phyloP scores from a whole-genome alignment of 2,797 vertebrate species.

The Rhadinocentrus ornatus region DNA sequence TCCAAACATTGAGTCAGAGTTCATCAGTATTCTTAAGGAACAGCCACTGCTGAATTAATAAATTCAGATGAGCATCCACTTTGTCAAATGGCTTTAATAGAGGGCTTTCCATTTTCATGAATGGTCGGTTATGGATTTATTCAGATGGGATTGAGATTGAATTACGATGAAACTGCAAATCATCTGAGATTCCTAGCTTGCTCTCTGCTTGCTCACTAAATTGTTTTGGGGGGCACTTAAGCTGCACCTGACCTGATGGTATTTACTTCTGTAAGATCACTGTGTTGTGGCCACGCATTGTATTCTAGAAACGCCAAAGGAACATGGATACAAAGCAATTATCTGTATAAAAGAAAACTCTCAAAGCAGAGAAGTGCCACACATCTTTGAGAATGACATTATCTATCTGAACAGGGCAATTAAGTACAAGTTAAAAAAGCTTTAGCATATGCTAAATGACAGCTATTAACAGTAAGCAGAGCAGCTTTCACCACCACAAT shows the following conservation, averaged over 20 bases:
- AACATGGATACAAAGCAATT: constrained; percentile 24
- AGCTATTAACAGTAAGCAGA: constrained; percentile 36
- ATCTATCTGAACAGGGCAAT: constrained; percentile 13
- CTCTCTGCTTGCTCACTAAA: constrained; percentile 49
- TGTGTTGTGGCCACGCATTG: constrained; percentile 10
- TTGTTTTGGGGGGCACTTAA: constrained; percentile 55
- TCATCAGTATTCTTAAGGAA: constrained; percentile 73
- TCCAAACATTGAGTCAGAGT: constrained; percentile 48
- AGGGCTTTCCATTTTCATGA: constrained; percentile 74
- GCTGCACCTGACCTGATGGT: constrained; percentile 39
- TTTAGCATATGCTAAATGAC: constrained; percentile 22
- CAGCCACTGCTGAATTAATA: constrained; percentile 58
- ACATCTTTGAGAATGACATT: constrained; percentile 9
- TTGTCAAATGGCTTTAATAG: constrained; percentile 76
- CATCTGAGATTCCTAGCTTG: constrained; percentile 55
- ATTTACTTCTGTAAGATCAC: constrained; percentile 39
- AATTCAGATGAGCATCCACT: constrained; percentile 74
- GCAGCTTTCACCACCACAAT: constrained; percentile 32
- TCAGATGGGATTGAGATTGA: constrained; percentile 64
- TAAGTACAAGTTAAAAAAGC: constrained; percentile 1
- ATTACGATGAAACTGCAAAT: constrained; percentile 64
- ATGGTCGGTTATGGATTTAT: constrained; percentile 74
- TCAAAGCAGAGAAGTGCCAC: neutral
- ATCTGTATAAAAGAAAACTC: constrained; percentile 2
- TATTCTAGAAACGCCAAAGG: constrained; percentile 9